Evolutionary conservation across 2,888 invertebrate species (phyloP), one percentile per base, ranked within the genome.

Genomic region (Eudemis profundana): DNA sequence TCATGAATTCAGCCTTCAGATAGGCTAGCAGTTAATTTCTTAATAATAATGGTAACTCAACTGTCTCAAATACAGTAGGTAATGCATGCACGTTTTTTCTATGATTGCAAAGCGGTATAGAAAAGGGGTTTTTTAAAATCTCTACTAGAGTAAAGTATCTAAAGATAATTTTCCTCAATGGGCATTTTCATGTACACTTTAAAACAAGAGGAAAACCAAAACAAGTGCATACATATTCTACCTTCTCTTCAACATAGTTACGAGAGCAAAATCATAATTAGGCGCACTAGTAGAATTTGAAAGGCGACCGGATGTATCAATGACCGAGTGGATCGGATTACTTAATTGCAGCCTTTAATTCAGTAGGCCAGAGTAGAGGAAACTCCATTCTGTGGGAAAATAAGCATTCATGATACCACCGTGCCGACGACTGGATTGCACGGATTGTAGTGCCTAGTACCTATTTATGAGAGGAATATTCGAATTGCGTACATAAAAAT

Each of bases 221-320:
- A 33, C 33, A 33, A 2, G 8, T 33, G 10, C 27, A 4, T 15
- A 17, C 8, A 42, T 17, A 10, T 23, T 1, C n/a, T 14, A 38
- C 21, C 19, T 21, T 38, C 27, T 14, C 36, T 63, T 14, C 17
- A 54, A 23, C 46, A 17, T 47, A 27, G 21, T 56, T 49, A 63
- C 49, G 59, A 65, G 64, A 65, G 38, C 38, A 29, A 27, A 47
- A 38, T 59, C 51, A 59, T 60, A 68, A 61, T 46, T 51, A 40
- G 44, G 38, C 49, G 8, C 17, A 56, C 8, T 51, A 44, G 61
- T 69, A 69, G 69, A 73, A 75, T 78, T 80, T 70, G 79, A 79
- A 82, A 81, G 76, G 78, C 68, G 72, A 72, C 78, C 82, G 83
- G 80, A 81, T 76, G 74, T 81, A 76, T 78, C 76, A 78, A 78